These are phyloP conservation scores for Diplodus sargus DNA, from an alignment of 2,797 vertebrate species.

Conservation along the genomic window DNA sequence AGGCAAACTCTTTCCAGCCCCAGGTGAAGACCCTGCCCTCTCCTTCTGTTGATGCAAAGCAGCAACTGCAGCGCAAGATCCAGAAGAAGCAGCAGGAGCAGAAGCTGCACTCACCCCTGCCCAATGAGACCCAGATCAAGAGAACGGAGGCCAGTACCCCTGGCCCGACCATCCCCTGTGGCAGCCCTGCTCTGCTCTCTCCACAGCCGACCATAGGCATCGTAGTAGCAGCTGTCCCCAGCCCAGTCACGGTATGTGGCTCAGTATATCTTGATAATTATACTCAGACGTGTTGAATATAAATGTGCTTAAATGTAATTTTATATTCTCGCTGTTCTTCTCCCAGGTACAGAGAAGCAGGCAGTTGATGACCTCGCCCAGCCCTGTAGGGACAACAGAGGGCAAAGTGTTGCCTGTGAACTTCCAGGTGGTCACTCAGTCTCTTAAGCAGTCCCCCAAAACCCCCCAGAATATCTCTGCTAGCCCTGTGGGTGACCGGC, in stretches of 20 bases:
- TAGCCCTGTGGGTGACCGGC: constrained; percentile 96
- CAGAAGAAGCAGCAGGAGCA: constrained; percentile 99
- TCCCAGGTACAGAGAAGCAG: constrained; percentile 93
- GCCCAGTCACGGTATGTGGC: constrained; percentile 94
- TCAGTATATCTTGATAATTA: background rate
- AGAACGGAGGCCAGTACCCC: constrained; percentile 88
- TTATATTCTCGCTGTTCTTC: constrained; percentile 36
- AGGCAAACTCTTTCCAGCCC: constrained; percentile 96
- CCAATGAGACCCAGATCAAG: constrained; percentile 90
- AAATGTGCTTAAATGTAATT: background rate
- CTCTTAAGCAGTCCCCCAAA: constrained; percentile 97
- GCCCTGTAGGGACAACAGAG: constrained; percentile 92
- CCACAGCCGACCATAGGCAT: constrained; percentile 98
- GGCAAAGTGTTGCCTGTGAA: constrained; percentile 97
- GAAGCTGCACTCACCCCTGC: constrained; percentile 95
- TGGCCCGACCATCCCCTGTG: constrained; percentile 90
- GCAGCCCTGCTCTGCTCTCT: constrained; percentile 95
- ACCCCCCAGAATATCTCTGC: constrained; percentile 94
- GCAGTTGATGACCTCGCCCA: constrained; percentile 96
- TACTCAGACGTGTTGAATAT: background rate
- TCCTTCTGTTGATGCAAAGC: constrained; percentile 96
- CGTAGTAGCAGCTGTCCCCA: constrained; percentile 95
- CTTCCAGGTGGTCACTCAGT: constrained; percentile 97
- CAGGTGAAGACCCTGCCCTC: constrained; percentile 97
- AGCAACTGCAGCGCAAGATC: constrained; percentile 98